A percentile compares a stretch with the other conserved stretches of the same genome.
phyloP scores from a whole-genome alignment of 2,888 invertebrate species.

The Ditula angustiorana region DNA sequence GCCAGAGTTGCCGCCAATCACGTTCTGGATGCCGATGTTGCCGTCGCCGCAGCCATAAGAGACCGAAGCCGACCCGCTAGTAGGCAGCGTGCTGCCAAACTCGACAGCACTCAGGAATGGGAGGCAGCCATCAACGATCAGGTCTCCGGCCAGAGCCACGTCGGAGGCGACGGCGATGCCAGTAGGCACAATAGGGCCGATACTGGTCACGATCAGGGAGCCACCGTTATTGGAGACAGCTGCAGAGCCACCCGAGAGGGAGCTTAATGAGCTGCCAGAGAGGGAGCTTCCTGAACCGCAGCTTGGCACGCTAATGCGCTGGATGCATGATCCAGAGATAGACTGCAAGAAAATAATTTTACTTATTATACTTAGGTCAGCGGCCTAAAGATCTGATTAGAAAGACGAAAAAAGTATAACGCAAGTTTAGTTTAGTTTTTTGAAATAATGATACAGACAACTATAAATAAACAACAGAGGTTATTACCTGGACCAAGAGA shows the following conservation, averaged over 20 bases:
- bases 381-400: background rate
- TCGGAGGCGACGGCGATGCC: conserved; percentile 59
- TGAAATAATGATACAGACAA: too few relatives aligned
- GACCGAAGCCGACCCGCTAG: conserved; percentile 9
- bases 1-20: background rate
- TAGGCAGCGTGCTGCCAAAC: conserved; percentile 48
- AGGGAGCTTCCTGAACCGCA: background rate
- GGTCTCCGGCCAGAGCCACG: conserved; percentile 54
- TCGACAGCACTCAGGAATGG: conserved; percentile 57
- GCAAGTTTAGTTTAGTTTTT: background rate
- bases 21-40: background rate
- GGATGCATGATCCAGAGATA: conserved; percentile 5
- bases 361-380: too few relatives aligned
- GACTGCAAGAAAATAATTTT: background rate
- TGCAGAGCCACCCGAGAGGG: too few relatives aligned
- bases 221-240: conserved; percentile 26
- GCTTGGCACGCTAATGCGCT: background rate
- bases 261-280: too few relatives aligned
- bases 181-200: conserved; percentile 52
- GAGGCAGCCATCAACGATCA: conserved; percentile 52
- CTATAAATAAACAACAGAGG: too few relatives aligned
- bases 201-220: conserved; percentile 43
- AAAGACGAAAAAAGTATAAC: background rate
- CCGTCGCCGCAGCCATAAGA: conserved; percentile 27
- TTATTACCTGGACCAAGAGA: conserved; percentile 20